Percentiles rank a stretch among this genome's conserved stretches.
Conservation (phyloP, 1,140 invertebrate species). For the Diabrotica undecimpunctata region DNA sequence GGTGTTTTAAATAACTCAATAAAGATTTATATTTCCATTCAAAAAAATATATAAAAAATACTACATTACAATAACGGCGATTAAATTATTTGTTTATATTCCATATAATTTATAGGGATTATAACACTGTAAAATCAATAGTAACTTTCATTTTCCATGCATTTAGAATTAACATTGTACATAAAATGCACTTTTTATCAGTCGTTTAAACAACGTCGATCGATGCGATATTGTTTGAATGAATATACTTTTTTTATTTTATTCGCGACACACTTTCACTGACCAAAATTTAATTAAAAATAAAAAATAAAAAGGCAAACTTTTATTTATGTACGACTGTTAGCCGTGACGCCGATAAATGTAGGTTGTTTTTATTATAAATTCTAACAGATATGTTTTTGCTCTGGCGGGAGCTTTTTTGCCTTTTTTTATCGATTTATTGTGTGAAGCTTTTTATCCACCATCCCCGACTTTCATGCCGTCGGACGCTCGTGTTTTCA, state of each 20-base stretch:
- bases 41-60: neutral
- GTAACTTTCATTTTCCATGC: neutral
- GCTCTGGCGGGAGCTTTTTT: neutral
- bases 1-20: neutral
- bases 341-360: neutral
- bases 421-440: slow-evolving; percentile 3
- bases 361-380: slow-evolving; percentile 1
- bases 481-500: slow-evolving; percentile 7
- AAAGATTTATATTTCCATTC: neutral
- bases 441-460: neutral
- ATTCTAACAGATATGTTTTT: slow-evolving; percentile 5
- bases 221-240: neutral
- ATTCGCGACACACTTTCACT: slow-evolving; percentile 10
- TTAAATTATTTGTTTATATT: neutral
- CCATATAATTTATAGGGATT: neutral
- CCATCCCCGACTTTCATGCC: neutral
- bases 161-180: slow-evolving; percentile 1
- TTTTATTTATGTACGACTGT: neutral
- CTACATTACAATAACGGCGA: neutral
- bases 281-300: neutral
- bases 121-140: neutral
- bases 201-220: neutral
- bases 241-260: slow-evolving; percentile 8
- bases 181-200: slow-evolving; percentile 1
- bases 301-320: neutral